phyloP scores from a whole-genome alignment of 2,113 vertebrate species.

The Ahaetulla prasina region DNA sequence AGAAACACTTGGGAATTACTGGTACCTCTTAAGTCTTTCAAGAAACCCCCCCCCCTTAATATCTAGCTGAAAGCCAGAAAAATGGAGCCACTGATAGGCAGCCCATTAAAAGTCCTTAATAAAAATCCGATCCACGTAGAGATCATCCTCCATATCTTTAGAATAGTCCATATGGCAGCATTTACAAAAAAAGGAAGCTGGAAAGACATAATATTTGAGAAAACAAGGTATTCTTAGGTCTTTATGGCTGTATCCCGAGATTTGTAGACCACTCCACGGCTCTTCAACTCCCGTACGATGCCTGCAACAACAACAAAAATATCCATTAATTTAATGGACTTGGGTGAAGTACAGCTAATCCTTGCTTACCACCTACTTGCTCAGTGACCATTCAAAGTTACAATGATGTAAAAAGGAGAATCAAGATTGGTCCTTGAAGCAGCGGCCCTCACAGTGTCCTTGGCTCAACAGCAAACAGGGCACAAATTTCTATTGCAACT shows the following conservation, averaged over 20 bases:
- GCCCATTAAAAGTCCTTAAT: too few species aligned
- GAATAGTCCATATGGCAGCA: accelerated
- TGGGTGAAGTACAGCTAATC: background rate
- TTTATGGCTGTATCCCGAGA: conserved; percentile 97
- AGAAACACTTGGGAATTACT: too few species aligned
- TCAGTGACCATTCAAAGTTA: background rate
- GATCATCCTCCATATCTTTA: background rate
- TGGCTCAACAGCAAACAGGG: background rate
- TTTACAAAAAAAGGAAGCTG: background rate
- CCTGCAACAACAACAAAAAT: conserved; percentile 69
- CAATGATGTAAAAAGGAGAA: background rate
- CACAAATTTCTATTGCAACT: background rate
- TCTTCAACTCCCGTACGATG: conserved; percentile 95
- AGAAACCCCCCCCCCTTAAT: background rate
- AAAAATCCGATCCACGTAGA: too few species aligned
- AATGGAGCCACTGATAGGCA: background rate
- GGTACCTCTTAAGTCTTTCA: background rate
- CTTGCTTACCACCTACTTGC: background rate
- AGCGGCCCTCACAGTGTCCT: background rate
- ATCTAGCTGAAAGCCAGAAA: background rate
- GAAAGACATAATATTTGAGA: background rate
- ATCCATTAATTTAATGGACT: background rate
- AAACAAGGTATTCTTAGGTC: conserved; percentile 66
- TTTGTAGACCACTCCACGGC: conserved; percentile 95
- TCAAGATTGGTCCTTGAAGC: background rate